Base-by-base conservation (phyloP, 2,797 vertebrate genomes). In the Sarcoramphus papa region DNA sequence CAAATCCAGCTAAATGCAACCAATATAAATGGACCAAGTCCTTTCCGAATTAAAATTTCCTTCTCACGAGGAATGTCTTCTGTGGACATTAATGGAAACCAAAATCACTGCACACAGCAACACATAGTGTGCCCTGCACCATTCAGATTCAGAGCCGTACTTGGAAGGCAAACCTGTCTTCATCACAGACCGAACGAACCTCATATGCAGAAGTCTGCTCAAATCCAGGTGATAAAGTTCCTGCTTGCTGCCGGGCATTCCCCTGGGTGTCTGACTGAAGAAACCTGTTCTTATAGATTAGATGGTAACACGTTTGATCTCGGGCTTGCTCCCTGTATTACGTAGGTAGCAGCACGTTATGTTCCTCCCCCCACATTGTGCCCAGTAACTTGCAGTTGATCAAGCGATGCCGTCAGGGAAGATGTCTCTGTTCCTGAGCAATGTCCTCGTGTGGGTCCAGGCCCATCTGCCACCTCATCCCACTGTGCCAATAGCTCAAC, bases 321-420 rank as follows among this genome's bases (percentile, higher is more conserved):
- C 4, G 1, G 45, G 50, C 40, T 41, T 82, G 85, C 50, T 88
- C 59, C 51, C 54, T 12, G 0, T 6, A 1, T 37, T 13, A 23
- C 65, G 3, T 0, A 12, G 24, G n/a, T 2, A 80, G 69, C 48
- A 85, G 73, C 28, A 67, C 1, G 0, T 13, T 3, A 0, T 0
- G 1, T 43, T 76, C 41, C 77, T 64, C 15, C 10, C 31, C 56
- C 14, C n/a, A 5, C 7, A 3, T 5, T 3, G 14, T 13, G 47
- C 81, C 40, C 30, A 14, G n/a, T 14, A n/a, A 9, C 17, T 25
- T 13, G 35, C 45, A 62, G 60, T 0, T 64, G 60, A 28, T 21
- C 0, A 3, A 80, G 57, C 1, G 1, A 5, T 2, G 47, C 77
- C 14, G 5, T 9, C 80, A 56, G 77, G 73, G 41, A 37, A 62